Conservation (phyloP, 2,113 vertebrate species). For the Capreolus pygargus region DNA sequence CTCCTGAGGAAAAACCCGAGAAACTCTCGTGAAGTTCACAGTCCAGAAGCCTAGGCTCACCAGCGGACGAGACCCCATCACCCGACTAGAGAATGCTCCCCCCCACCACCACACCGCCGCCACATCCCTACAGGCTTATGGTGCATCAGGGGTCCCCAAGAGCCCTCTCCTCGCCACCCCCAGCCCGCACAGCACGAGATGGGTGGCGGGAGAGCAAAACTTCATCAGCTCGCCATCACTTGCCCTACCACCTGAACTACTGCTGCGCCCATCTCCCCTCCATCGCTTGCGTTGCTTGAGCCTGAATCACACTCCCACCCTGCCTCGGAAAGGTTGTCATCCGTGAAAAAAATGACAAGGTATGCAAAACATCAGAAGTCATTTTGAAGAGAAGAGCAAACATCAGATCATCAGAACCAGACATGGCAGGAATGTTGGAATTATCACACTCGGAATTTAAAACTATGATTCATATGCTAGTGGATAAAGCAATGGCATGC, state of each 20-base stretch:
- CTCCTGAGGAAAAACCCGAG: background rate
- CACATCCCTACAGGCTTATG: background rate
- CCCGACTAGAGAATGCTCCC: background rate
- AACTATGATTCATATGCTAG: background rate
- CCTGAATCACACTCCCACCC: background rate
- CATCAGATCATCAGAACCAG: background rate
- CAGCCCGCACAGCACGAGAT: background rate
- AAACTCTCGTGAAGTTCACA: background rate
- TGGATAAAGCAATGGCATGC: background rate
- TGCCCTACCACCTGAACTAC: background rate
- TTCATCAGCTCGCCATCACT: background rate
- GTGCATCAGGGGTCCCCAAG: background rate
- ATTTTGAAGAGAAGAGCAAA: background rate
- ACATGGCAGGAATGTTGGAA: background rate
- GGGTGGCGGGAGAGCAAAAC: background rate
- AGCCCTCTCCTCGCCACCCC: background rate
- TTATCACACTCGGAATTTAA: background rate
- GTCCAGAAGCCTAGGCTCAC: background rate
- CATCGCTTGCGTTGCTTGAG: background rate
- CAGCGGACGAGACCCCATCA: rapidly evolving
- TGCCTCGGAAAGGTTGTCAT: background rate
- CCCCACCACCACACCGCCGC: background rate
- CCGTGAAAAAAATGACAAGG: background rate
- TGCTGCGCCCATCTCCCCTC: background rate
- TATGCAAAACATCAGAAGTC: background rate